A percentile compares a stretch with the other conserved stretches of the same genome.
These are phyloP conservation scores for Bombus terrestris DNA, from an alignment of 1,140 invertebrate genomes.

Conservation along the genomic window DNA sequence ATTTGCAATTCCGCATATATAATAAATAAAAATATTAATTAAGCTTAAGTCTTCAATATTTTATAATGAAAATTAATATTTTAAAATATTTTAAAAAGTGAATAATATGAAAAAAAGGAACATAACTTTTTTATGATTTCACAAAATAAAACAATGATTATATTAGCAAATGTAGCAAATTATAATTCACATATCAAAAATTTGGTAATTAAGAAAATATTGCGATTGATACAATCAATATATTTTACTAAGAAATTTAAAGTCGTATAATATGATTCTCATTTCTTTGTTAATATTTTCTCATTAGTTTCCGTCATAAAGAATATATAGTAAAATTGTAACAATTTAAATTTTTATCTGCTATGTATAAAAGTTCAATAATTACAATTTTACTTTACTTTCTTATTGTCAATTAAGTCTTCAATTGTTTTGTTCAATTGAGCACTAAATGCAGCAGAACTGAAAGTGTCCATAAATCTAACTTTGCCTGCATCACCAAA, in stretches of 20 bases:
- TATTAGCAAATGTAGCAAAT: neutral
- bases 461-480: conserved; percentile 86
- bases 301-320: conserved; percentile 1
- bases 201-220: neutral
- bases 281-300: neutral
- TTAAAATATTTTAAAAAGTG: conserved; percentile 5
- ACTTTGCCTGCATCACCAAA: conserved; percentile 85
- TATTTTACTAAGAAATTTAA: neutral
- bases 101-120: neutral
- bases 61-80: neutral
- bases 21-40: conserved; percentile 24
- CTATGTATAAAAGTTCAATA: neutral
- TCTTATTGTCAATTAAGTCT: conserved; percentile 67
- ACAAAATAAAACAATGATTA: neutral
- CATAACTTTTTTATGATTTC: neutral
- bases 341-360: neutral
- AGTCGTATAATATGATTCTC: neutral
- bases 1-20: conserved; percentile 2
- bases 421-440: conserved; percentile 83
- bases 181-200: neutral
- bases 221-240: neutral
- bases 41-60: neutral
- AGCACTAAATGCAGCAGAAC: conserved; percentile 86
- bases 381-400: conserved; percentile 40
- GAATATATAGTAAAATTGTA: conserved; percentile 9